These are phyloP conservation scores for Lepidocolaptes lacrymiger DNA, from an alignment of 2,797 vertebrate genomes.

Conservation along the genomic window DNA sequence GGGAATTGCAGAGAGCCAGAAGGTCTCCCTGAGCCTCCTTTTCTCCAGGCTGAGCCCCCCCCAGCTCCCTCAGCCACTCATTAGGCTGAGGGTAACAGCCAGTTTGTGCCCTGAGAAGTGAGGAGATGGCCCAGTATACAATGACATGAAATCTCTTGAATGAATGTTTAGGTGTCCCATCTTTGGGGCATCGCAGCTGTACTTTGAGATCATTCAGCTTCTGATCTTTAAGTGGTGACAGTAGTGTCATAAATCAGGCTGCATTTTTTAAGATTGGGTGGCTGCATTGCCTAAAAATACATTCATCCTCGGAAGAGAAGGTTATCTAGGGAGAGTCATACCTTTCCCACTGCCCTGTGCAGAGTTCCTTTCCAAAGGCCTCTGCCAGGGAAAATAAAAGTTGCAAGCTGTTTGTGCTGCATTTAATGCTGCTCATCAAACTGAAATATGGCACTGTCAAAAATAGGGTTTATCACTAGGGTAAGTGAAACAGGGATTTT, in stretches of 20 bases:
- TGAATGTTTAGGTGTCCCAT: background rate
- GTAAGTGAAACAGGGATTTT: background rate
- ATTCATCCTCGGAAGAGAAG: background rate
- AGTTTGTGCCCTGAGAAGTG: background rate
- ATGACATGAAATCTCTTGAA: background rate
- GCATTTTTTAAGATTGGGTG: background rate
- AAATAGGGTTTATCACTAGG: background rate
- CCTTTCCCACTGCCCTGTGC: background rate
- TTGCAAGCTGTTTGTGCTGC: background rate
- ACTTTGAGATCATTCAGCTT: background rate
- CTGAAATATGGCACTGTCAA: background rate
- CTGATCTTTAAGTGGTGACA: background rate
- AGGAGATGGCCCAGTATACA: rapidly evolving
- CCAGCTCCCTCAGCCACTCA: background rate
- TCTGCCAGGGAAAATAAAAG: slow-evolving; percentile 5
- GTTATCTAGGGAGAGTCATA: background rate
- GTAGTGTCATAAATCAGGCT: background rate
- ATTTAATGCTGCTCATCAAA: background rate
- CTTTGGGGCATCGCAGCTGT: background rate
- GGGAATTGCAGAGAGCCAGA: background rate
- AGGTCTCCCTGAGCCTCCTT: background rate
- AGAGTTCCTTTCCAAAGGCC: background rate
- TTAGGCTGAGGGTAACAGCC: background rate
- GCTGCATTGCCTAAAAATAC: slow-evolving; percentile 34
- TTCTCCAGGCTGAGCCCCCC: background rate